Evolutionary conservation across 2,797 vertebrate genomes (phyloP), one percentile per base, ranked within the genome.

Genomic region (Helicolenus hilgendorfi): DNA sequence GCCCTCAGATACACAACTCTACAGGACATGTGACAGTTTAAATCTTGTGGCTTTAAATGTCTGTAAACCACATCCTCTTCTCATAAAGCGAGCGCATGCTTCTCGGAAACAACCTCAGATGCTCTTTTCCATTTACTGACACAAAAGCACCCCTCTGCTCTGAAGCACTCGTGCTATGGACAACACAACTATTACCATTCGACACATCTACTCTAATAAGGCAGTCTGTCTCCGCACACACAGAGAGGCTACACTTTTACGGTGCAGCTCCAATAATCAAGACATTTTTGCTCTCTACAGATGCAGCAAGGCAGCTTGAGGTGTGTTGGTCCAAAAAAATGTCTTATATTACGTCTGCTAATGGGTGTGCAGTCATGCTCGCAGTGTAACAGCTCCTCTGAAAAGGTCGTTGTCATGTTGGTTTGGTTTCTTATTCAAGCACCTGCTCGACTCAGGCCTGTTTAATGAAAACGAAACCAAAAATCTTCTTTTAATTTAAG

Each of bases 221-320:
- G 94, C 94, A 84, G 83, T 80, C 49, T 35, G 68, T 84, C 76
- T 84, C 77, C 4, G 27, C 38, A 81, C 20, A 75, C 36, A 75
- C 33, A 72, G 79, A 72, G 79, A 91, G 76, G 62, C 72, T 82
- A 53, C 49, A 72, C 72, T 79, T 79, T 79, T 67, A 83, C 15
- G 83, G 71, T 83, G 91, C 86, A 90, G 67, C 82, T 85, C 79
- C 35, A 77, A 49, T 24, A n/a, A 86, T 79, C 27, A 81, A 88
- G 56, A 89, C 79, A 36, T 87, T 3, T 15, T 87, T 72, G 76
- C 85, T 86, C 77, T 72, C 60, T 77, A 82, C 74, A 88, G 86
- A 91, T 84, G 82, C 56, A 89, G 84, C 87, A 92, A 94, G 94
- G 96, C 91, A 91, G 91, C 81, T 91, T 79, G 56, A 88, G 88